Conservation (phyloP, 2,797 vertebrate species). For the Enteromius unitaeniatus region DNA sequence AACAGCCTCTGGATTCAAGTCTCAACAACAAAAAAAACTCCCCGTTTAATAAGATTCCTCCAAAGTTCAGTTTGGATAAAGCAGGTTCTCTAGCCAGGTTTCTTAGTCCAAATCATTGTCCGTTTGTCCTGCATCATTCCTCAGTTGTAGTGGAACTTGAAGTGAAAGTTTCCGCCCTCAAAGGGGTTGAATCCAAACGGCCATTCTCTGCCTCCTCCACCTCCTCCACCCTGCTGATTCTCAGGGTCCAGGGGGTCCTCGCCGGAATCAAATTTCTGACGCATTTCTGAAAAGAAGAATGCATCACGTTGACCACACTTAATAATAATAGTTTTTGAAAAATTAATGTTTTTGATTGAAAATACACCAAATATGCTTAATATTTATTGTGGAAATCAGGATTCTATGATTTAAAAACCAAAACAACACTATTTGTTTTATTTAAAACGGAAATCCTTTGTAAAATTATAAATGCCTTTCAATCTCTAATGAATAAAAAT, state of each 20-base stretch:
- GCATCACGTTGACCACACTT: too few relatives aligned
- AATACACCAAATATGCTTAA: too few relatives aligned
- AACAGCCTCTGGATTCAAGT: constrained; percentile 45
- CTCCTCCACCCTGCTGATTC: constrained; percentile 81
- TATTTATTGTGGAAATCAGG: too few relatives aligned
- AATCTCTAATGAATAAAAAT: not conserved
- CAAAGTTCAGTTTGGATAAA: constrained; percentile 54
- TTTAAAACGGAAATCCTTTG: not conserved
- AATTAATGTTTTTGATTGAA: too few relatives aligned
- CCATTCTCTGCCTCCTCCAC: constrained; percentile 79
- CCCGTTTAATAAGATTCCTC: constrained; percentile 25
- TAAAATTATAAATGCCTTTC: not conserved
- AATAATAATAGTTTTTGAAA: too few relatives aligned
- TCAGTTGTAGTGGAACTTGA: constrained; percentile 86
- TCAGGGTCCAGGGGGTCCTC: constrained; percentile 87
- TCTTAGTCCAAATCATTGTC: constrained; percentile 47
- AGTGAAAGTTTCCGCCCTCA: constrained; percentile 84
- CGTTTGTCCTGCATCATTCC: constrained; percentile 32
- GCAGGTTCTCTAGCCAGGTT: constrained; percentile 22
- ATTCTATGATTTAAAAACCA: not conserved
- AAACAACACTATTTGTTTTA: not conserved
- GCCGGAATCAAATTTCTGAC: constrained; percentile 85
- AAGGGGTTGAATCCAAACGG: constrained; percentile 87
- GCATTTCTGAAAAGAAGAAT: constrained; percentile 76
- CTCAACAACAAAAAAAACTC: constrained; percentile 12